Percentiles rank a stretch among this genome's conserved stretches.
phyloP scores from a whole-genome alignment of 2,797 vertebrate genomes.

The Artibeus jamaicensis region DNA sequence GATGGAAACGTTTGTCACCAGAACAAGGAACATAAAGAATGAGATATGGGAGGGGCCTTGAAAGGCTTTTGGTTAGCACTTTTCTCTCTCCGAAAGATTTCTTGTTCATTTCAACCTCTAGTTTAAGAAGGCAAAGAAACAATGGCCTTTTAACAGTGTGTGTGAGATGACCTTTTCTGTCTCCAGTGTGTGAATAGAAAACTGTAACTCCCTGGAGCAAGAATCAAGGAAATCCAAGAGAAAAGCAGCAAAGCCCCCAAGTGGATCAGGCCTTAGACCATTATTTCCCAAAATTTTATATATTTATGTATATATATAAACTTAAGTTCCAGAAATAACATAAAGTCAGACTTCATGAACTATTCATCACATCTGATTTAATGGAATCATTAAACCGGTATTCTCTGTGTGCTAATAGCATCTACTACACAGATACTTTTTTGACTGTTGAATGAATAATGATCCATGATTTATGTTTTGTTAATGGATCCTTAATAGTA shows the following conservation, averaged over 20 bases:
- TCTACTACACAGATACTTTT: conserved; percentile 79
- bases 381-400: conserved; percentile 84
- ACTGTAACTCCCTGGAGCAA: conserved; percentile 33
- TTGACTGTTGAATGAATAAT: conserved; percentile 83
- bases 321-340: conserved; percentile 81
- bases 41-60: not conserved
- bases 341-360: conserved; percentile 78
- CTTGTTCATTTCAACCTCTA: conserved; percentile 22
- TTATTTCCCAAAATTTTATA: conserved; percentile 64
- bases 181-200: conserved; percentile 44
- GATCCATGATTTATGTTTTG: conserved; percentile 79
- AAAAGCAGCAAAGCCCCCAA: conserved; percentile 54
- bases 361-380: conserved; percentile 85
- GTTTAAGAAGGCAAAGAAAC: conserved; percentile 56
- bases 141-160: conserved; percentile 35
- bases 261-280: conserved; percentile 61
- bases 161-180: conserved; percentile 52
- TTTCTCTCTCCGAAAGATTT: conserved; percentile 21
- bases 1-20: not conserved
- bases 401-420: conserved; percentile 81
- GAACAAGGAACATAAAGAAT: not conserved
- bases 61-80: not conserved
- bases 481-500: conserved; percentile 83
- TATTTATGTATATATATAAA: conserved; percentile 47
- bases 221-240: conserved; percentile 49